Evolutionary conservation across 2,888 invertebrate genomes (phyloP).

Genomic region (Hypselothyrea guttata): DNA sequence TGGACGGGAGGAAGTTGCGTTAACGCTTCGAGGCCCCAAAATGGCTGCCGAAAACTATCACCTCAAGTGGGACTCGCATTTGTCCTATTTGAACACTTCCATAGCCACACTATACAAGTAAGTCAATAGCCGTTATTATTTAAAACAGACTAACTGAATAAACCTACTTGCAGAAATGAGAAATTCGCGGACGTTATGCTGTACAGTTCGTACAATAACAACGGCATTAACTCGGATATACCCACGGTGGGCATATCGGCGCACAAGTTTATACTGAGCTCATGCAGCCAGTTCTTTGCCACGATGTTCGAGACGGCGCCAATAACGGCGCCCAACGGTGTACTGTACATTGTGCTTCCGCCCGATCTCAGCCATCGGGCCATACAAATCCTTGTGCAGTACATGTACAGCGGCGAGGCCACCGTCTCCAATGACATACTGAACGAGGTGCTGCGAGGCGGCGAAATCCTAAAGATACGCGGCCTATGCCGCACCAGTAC

Average conservation of each 20-base stretch:
- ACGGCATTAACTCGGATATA: slow-evolving; percentile 68
- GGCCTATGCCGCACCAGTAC: slow-evolving; percentile 87
- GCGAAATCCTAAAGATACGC: slow-evolving; percentile 90
- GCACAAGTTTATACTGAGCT: slow-evolving; percentile 92
- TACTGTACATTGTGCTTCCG: slow-evolving; percentile 89
- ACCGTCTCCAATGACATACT: slow-evolving; percentile 93
- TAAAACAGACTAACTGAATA: not conserved
- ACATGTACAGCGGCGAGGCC: slow-evolving; percentile 91
- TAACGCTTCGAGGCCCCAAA: slow-evolving; percentile 11
- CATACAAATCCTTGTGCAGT: slow-evolving; percentile 90
- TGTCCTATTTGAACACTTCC: slow-evolving; percentile 90
- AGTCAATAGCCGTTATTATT: slow-evolving; percentile 27
- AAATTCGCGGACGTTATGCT: slow-evolving; percentile 92
- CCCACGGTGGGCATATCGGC: slow-evolving; percentile 90
- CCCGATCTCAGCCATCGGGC: slow-evolving; percentile 91
- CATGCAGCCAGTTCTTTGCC: slow-evolving; percentile 86
- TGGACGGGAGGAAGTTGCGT: not conserved
- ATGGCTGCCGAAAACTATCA: slow-evolving; percentile 90
- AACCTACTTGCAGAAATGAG: slow-evolving; percentile 85
- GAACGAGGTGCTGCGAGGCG: slow-evolving; percentile 90
- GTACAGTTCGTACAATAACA: slow-evolving; percentile 85
- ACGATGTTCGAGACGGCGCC: slow-evolving; percentile 81
- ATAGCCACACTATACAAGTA: slow-evolving; percentile 87
- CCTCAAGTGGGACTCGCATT: slow-evolving; percentile 94
- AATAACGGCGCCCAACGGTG: slow-evolving; percentile 81